A percentile compares a stretch with the other conserved stretches of the same genome.
These are phyloP conservation scores for Lethenteron camtschaticum DNA, from an alignment of 2,113 vertebrate species.

Conservation along the genomic window DNA sequence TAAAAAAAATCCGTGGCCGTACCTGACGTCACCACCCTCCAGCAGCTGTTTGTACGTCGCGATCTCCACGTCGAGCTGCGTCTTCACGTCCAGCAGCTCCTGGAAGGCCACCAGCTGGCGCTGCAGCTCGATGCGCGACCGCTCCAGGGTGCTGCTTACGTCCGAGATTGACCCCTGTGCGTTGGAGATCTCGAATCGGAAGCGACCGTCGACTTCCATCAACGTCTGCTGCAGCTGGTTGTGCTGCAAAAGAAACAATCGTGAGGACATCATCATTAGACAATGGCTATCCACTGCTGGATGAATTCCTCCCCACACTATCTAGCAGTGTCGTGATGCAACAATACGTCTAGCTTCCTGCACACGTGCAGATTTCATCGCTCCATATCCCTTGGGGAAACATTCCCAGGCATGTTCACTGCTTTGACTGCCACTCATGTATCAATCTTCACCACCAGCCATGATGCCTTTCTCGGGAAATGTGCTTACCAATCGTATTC, in stretches of 20 bases:
- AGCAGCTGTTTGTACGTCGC: not conserved
- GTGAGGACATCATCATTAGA: not conserved
- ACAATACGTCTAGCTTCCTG: not conserved
- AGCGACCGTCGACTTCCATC: slow-evolving; percentile 1
- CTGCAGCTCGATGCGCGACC: not conserved
- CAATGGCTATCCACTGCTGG: not conserved
- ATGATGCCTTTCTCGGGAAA: no score
- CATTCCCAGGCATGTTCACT: not conserved
- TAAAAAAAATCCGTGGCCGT: no score
- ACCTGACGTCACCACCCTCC: not conserved
- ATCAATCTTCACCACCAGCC: no score
- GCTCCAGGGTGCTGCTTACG: no score
- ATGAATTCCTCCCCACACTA: no score
- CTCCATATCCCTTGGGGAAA: not conserved
- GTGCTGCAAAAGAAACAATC: not conserved
- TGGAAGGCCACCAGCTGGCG: not conserved
- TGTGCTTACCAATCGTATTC: no score
- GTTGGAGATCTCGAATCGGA: not conserved
- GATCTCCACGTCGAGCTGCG: not conserved
- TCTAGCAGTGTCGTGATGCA: no score
- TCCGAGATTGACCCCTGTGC: no score
- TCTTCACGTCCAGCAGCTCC: slow-evolving; percentile 4
- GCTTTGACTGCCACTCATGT: not conserved
- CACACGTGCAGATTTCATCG: not conserved
- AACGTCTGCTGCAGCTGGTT: not conserved